Percentiles rank a stretch among this genome's conserved stretches.
Evolutionary conservation across 2,113 vertebrate genomes (phyloP).

Genomic region (Cololabis saira): DNA sequence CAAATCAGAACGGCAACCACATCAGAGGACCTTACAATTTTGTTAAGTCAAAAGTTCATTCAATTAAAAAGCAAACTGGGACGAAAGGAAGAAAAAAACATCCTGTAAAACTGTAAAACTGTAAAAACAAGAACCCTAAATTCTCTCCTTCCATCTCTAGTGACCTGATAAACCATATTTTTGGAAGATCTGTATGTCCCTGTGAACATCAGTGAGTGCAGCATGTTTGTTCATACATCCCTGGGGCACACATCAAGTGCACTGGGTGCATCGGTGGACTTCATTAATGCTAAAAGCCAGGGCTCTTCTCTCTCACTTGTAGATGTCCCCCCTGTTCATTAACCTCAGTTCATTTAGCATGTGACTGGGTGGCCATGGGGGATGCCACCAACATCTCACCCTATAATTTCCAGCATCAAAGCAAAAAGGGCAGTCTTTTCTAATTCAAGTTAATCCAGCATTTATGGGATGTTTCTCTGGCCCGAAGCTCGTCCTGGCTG

Average conservation of each 20-base stretch:
- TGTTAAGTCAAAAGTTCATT: too few relatives aligned
- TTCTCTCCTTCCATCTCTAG: background rate
- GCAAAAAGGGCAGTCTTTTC: background rate
- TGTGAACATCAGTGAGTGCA: slow-evolving; percentile 19
- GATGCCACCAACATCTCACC: background rate
- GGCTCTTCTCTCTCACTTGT: slow-evolving; percentile 31
- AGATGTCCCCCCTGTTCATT: slow-evolving; percentile 65
- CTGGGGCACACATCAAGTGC: slow-evolving; percentile 46
- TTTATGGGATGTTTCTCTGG: background rate
- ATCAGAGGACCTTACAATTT: too few relatives aligned
- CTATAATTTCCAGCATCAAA: slow-evolving; percentile 22
- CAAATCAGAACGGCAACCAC: too few relatives aligned
- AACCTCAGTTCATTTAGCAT: slow-evolving; percentile 49
- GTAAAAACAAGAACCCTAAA: too few relatives aligned
- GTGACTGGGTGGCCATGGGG: slow-evolving; percentile 18
- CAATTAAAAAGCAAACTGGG: too few relatives aligned
- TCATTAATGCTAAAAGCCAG: slow-evolving; percentile 65
- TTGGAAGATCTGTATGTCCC: slow-evolving; percentile 10
- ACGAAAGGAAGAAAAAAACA: too few relatives aligned
- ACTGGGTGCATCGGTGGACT: slow-evolving; percentile 59
- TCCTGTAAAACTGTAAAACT: too few relatives aligned
- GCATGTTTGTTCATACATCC: slow-evolving; percentile 39
- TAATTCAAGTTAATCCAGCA: background rate
- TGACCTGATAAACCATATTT: slow-evolving; percentile 5
- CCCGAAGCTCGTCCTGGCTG: background rate